A percentile compares a stretch with the other conserved stretches of the same genome.
These are phyloP conservation scores for Cheilosia variabilis DNA, from an alignment of 2,888 invertebrate species.

Conservation along the genomic window DNA sequence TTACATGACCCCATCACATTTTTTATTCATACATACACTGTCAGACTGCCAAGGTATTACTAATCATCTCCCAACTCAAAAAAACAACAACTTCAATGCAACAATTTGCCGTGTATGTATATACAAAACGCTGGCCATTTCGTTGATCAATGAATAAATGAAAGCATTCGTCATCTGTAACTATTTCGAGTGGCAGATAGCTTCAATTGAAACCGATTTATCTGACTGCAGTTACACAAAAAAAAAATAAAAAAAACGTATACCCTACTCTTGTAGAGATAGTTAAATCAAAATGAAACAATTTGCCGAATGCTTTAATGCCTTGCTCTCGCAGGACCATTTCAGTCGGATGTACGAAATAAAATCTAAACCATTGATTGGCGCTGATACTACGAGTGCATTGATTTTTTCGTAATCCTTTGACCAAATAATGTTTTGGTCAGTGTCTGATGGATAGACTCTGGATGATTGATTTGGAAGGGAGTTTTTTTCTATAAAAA, in stretches of 20 bases:
- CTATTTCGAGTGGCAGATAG: conserved; percentile 1
- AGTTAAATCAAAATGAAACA: conserved; percentile 28
- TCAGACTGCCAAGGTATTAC: no score
- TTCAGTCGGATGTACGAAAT: not conserved
- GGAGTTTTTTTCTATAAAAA: no score
- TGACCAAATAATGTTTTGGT: conserved; percentile 33
- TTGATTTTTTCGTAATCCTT: conserved; percentile 43
- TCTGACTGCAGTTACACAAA: not conserved
- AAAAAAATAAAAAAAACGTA: not conserved
- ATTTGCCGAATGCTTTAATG: conserved; percentile 4
- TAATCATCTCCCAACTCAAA: not conserved
- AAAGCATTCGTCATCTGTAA: conserved; percentile 14
- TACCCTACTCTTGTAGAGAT: no score
- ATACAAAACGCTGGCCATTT: not conserved
- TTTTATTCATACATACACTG: no score
- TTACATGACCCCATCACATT: no score
- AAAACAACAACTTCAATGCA: not conserved
- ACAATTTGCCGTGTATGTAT: not conserved
- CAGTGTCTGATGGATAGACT: not conserved
- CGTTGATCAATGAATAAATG: conserved; percentile 2
- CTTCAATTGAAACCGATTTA: conserved; percentile 29
- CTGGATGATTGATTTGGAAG: not conserved
- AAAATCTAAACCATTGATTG: conserved; percentile 31
- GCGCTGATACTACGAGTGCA: conserved; percentile 20
- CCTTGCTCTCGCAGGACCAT: conserved; percentile 1